Conservation (phyloP, 2,888 invertebrate species). For the Cinara cedri region DNA sequence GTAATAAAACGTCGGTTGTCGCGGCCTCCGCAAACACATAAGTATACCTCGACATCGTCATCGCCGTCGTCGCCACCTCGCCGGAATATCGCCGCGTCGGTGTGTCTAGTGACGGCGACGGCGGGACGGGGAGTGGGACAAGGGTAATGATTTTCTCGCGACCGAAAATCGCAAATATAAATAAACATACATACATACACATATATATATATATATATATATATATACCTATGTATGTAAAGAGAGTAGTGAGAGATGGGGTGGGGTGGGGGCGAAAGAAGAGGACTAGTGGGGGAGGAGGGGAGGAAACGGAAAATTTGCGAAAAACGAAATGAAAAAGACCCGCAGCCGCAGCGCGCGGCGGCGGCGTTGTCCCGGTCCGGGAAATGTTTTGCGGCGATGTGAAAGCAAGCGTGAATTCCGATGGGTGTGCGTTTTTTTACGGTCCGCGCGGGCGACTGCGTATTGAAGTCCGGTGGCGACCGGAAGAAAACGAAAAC, state of each 20-base stretch:
- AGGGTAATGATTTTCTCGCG: slow-evolving; percentile 29
- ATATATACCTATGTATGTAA: too few species aligned
- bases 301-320: background rate
- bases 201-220: background rate
- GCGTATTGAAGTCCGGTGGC: slow-evolving; percentile 6
- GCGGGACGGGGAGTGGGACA: background rate
- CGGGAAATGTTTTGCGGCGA: background rate
- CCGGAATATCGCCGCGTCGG: background rate
- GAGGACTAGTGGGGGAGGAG: too few species aligned
- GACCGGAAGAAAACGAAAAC: background rate
- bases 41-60: background rate
- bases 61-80: background rate
- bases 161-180: background rate
- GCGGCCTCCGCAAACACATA: background rate
- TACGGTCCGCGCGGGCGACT: background rate
- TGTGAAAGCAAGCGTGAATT: slow-evolving; percentile 4
- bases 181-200: too few species aligned
- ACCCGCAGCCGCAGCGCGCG: too few species aligned
- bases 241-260: too few species aligned
- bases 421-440: background rate
- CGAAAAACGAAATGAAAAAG: background rate
- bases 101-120: background rate
- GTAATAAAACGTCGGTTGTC: slow-evolving; percentile 32
- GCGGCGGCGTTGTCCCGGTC: slow-evolving; percentile 3
- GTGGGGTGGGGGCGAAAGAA: too few species aligned